Base-by-base conservation (phyloP, 2,797 vertebrate species). In the Pangasius sanitwongsei region DNA sequence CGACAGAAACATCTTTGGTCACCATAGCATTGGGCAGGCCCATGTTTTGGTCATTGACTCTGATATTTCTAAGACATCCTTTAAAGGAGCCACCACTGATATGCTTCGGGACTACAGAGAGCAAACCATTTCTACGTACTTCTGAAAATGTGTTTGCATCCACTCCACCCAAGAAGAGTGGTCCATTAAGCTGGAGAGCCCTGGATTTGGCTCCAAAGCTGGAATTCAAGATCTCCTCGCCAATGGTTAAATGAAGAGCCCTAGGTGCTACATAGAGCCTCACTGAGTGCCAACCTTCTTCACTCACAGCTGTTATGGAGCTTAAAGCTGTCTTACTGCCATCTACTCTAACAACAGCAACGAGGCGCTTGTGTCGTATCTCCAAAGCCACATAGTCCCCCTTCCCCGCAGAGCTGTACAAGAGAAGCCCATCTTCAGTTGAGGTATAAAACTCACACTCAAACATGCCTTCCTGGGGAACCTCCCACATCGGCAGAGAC, bases 1-100 rank as follows among this genome's bases (percentile, higher is more conserved):
- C 98, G 72, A 96, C 94, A 82, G 96, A 96, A 92, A 98, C 86
- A 87, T 98, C 97, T 93, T 97, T 97, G 89, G 96, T 97, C 89
- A 97, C 93, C 28, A 94, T 57, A 16, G 96, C 96, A 85, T 97
- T 95, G 84, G 95, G 97, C 78, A 99, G 92, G 0, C 97, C 97
- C 83, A 92, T 96, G 82, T 90, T 97, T 91, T 95, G 94, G 28
- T 93, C 93, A 91, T 97, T 97, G 41, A 95, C 89, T 92, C 91
- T 95, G 82, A 99, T 93, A 78, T 95, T 95, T 92, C 93, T 93
- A 44, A 99, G 93, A 89, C 98, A 99, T 20, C 98, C 98, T 96
- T 95, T 97, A 91, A 99, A 98, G 20, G 98, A 98, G 20, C 94
- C 94, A 90, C 95, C 94, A 81, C 90, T 91, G 16, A 91, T 25